Evolutionary conservation across 2,113 vertebrate genomes (phyloP).

Genomic region (Cochlearius cochlearius): DNA sequence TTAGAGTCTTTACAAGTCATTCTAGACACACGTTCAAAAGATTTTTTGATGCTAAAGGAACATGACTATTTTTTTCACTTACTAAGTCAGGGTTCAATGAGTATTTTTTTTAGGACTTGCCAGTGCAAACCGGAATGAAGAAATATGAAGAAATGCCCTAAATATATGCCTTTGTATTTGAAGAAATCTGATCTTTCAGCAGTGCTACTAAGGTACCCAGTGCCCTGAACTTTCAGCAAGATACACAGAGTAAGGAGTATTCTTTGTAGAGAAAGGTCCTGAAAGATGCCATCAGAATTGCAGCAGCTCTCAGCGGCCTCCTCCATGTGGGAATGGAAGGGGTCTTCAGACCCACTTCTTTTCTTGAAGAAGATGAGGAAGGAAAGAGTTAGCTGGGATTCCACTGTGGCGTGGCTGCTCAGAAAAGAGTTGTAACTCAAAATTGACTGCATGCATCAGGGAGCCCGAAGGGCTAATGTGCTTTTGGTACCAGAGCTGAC

Average conservation of each 20-base stretch:
- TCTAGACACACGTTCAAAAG: background rate
- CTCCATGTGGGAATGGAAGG: background rate
- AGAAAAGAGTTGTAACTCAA: background rate
- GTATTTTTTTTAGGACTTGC: background rate
- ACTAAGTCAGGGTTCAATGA: background rate
- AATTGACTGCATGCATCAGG: background rate
- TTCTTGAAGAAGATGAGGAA: background rate
- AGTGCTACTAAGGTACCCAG: background rate
- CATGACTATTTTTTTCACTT: background rate
- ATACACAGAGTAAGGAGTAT: background rate
- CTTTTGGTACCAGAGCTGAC: background rate
- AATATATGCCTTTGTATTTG: background rate
- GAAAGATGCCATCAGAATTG: background rate
- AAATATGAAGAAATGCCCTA: background rate
- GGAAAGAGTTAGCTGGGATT: background rate
- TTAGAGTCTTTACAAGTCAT: background rate
- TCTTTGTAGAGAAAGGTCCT: background rate
- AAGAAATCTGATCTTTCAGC: background rate
- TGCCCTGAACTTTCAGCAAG: background rate
- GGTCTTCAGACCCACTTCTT: background rate
- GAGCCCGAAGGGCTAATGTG: background rate
- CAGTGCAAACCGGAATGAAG: background rate
- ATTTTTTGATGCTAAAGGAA: background rate
- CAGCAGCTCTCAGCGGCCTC: background rate
- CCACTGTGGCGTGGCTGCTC: background rate